Base-by-base conservation (phyloP, 2,888 invertebrate genomes). In the Ellobium chinense region DNA sequence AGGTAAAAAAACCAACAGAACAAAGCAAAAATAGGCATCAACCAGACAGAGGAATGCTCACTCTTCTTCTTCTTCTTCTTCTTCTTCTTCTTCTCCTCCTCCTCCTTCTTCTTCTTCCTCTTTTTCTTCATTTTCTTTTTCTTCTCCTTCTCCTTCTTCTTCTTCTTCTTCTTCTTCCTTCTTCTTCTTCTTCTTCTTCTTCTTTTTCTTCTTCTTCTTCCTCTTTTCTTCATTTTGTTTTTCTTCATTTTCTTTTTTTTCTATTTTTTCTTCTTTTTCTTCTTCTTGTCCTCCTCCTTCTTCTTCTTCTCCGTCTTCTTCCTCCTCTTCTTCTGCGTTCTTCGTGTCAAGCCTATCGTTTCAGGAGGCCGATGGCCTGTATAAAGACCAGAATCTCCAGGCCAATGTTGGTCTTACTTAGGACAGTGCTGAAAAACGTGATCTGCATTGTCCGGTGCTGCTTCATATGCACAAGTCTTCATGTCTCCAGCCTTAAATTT, bases 211-310 rank as follows among this genome's bases (percentile, higher is more conserved):
- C 24, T 18, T 5, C 27, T 37, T 21, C 21, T 24, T 46, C 14
- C n/a, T 9, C n/a, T 46, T 58, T 58, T 54, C 31, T 31, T 72
- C 58, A 12, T 54, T n/a, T 36, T 56, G 27, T 58, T 29, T 34
- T 24, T 58, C 24, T 58, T 21, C n/a, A 21, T 34, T 46, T 65
- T 65, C 66, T 76, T 78, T n/a, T 62, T 58, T 58, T 74, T 80
- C 46, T 66, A 69, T 54, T 65, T 72, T 60, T 81, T 79, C 60
- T 73, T 82, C 60, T 79, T 70, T 46, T 78, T 78, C 70, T 81
- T 21, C 14, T 24, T 58, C 68, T 80, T 82, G 79, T 77, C 36
- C 56, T 83, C 82, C 63, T 39, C 56, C 66, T 78, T 80, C 36
- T 63, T 31, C 63, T 78, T 62, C 21, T 56, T 27, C 63, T 37